Percentiles rank a stretch among this genome's conserved stretches.
Evolutionary conservation across 2,113 vertebrate species (phyloP).

Genomic region (Hippocampus abdominalis): DNA sequence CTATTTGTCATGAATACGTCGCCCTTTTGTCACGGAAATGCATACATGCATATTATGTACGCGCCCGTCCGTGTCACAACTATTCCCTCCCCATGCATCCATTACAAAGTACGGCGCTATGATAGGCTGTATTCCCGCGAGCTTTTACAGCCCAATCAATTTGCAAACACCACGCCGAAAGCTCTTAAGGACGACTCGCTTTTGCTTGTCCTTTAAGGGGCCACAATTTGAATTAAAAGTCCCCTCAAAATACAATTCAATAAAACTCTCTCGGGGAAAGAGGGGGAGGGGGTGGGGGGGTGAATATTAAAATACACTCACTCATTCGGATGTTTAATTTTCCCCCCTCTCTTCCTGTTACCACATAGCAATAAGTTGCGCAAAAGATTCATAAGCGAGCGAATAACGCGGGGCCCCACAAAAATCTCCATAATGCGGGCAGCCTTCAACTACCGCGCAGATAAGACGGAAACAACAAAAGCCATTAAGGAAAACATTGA

Average conservation of each 20-base stretch:
- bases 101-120: slow-evolving; percentile 2
- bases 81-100: background rate
- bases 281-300: slow-evolving; percentile 15
- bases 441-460: background rate
- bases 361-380: slow-evolving; percentile 20
- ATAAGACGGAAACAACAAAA: background rate
- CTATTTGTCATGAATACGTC: too few species aligned
- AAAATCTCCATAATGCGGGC: slow-evolving; percentile 37
- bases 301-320: slow-evolving; percentile 41
- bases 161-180: slow-evolving; percentile 41
- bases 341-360: background rate
- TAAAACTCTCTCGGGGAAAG: background rate
- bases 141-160: slow-evolving; percentile 48
- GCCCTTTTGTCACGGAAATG: background rate
- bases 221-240: slow-evolving; percentile 43
- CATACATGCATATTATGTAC: background rate
- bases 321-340: slow-evolving; percentile 29
- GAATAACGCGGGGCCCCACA: slow-evolving; percentile 21
- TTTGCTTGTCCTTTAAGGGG: slow-evolving; percentile 47
- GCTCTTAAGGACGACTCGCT: slow-evolving; percentile 28
- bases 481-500: background rate
- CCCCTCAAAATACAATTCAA: slow-evolving; percentile 1
- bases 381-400: slow-evolving; percentile 26
- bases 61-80: background rate
- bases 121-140: background rate